phyloP scores from a whole-genome alignment of 2,113 vertebrate genomes.

The Acanthochromis polyacanthus region DNA sequence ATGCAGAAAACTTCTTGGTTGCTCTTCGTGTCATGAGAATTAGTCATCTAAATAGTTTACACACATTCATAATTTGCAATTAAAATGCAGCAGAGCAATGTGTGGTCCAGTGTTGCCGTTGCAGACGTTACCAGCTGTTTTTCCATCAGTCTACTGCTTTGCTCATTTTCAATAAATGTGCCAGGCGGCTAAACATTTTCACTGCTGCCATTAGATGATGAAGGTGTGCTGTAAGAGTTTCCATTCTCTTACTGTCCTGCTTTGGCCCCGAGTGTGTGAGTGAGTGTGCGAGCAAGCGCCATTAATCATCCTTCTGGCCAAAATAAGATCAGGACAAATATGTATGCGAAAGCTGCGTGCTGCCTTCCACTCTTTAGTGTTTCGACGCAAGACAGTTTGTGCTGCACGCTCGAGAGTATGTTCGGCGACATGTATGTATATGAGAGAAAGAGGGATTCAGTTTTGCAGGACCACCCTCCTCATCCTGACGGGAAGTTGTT shows the following conservation, averaged over 20 bases:
- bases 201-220: slow-evolving; percentile 72
- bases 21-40: slow-evolving; percentile 26
- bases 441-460: slow-evolving; percentile 63
- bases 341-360: slow-evolving; percentile 50
- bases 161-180: slow-evolving; percentile 66
- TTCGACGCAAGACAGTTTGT: neutral
- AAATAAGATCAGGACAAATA: slow-evolving; percentile 67
- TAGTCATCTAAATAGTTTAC: slow-evolving; percentile 40
- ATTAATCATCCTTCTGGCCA: slow-evolving; percentile 77
- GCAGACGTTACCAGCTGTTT: slow-evolving; percentile 44
- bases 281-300: slow-evolving; percentile 33
- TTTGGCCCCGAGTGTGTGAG: slow-evolving; percentile 34
- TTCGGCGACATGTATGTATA: slow-evolving; percentile 49
- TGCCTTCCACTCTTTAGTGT: slow-evolving; percentile 30
- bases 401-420: slow-evolving; percentile 12
- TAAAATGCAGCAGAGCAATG: slow-evolving; percentile 43
- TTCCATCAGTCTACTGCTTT: slow-evolving; percentile 61
- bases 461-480: slow-evolving; percentile 83
- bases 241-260: slow-evolving; percentile 70
- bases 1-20: neutral
- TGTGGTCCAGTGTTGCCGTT: slow-evolving; percentile 57
- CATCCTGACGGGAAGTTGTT: slow-evolving; percentile 90
- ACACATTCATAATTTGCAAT: slow-evolving; percentile 39
- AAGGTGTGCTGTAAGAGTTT: slow-evolving; percentile 76
- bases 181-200: slow-evolving; percentile 68